A percentile compares a stretch with the other conserved stretches of the same genome.
phyloP scores from a whole-genome alignment of 2,797 vertebrate species.

The Sardinella longiceps region DNA sequence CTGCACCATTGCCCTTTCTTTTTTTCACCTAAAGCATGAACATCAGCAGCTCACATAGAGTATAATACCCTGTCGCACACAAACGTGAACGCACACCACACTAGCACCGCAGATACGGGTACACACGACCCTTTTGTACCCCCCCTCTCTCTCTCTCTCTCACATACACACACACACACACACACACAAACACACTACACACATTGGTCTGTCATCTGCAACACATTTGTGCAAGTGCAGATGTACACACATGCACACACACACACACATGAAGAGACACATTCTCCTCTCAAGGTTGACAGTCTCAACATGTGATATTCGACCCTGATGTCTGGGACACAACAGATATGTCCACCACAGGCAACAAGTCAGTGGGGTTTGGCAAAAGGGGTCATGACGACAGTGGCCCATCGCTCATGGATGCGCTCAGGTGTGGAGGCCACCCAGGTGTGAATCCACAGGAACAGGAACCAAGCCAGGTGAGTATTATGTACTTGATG shows the following conservation, averaged over 20 bases:
- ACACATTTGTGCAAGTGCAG: background rate
- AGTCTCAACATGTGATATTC: background rate
- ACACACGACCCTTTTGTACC: background rate
- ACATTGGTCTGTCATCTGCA: background rate
- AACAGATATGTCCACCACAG: constrained; percentile 29
- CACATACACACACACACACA: background rate
- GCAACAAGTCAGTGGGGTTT: constrained; percentile 26
- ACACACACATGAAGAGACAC: background rate
- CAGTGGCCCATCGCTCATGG: constrained; percentile 26
- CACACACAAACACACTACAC: background rate
- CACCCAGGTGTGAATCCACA: background rate
- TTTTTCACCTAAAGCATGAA: constrained; percentile 66
- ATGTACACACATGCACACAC: background rate
- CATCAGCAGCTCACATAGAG: constrained; percentile 62
- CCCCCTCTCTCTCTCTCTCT: no score
- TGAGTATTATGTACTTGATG: constrained; percentile 7
- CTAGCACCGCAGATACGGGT: background rate
- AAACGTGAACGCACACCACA: background rate
- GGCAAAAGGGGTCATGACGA: constrained; percentile 28
- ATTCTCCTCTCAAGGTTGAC: background rate
- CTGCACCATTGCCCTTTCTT: constrained; percentile 65
- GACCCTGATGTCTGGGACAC: constrained; percentile 3
- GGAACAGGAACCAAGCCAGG: background rate
- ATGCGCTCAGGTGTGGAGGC: background rate
- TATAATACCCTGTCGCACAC: constrained; percentile 41